Conservation (phyloP, 2,113 vertebrate genomes). For the Hypomesus transpacificus region DNA sequence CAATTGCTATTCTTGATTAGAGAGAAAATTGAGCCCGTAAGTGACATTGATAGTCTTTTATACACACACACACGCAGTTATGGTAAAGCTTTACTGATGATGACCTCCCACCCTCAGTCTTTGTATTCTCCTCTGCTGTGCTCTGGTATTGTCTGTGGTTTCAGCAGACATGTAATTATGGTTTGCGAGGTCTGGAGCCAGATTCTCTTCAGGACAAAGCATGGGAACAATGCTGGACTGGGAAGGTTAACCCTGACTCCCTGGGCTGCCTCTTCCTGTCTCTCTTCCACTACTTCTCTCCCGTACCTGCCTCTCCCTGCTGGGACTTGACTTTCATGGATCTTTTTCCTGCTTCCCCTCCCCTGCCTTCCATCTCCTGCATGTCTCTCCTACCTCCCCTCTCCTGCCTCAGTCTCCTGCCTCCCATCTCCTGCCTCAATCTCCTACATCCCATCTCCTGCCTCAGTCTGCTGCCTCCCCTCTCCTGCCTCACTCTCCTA, state of each 20-base stretch:
- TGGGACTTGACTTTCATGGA: too few species aligned
- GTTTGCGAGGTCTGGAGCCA: slow-evolving; percentile 66
- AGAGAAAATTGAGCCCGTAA: too few species aligned
- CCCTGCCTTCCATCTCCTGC: too few species aligned
- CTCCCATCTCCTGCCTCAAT: too few species aligned
- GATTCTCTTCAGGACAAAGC: slow-evolving; percentile 59
- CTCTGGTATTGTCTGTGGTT: slow-evolving; percentile 59
- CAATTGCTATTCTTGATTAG: too few species aligned
- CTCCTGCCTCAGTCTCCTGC: too few species aligned
- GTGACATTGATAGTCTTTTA: not conserved
- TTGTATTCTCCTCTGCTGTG: slow-evolving; percentile 17
- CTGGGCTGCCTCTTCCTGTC: slow-evolving; percentile 22
- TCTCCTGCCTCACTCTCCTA: too few species aligned
- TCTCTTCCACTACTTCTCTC: slow-evolving; percentile 27
- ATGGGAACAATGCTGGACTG: slow-evolving; percentile 57
- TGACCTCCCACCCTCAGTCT: not conserved
- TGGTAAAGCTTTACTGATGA: slow-evolving; percentile 33
- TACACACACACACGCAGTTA: slow-evolving; percentile 20
- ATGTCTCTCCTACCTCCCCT: too few species aligned
- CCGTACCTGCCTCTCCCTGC: not conserved
- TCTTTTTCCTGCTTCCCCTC: too few species aligned
- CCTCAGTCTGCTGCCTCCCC: too few species aligned
- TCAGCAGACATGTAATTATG: slow-evolving; percentile 70
- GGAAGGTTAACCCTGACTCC: slow-evolving; percentile 44
- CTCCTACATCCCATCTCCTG: too few species aligned